phyloP scores from a whole-genome alignment of 92 coral and sea anemone genomes.

The Virgularia gustaviana region DNA sequence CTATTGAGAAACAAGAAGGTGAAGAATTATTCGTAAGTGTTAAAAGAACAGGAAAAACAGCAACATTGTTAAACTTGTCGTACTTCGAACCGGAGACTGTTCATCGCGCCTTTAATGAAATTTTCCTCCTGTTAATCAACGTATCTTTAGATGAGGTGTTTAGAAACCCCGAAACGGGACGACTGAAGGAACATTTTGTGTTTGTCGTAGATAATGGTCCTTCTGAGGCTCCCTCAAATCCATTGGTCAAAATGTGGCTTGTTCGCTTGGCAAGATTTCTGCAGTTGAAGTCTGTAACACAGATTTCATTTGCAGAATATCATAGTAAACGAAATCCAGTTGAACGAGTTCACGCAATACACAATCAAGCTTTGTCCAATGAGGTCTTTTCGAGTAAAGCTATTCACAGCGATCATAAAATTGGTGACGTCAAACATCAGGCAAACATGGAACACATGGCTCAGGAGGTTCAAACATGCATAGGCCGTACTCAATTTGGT shows the following conservation, averaged over 20 bases:
- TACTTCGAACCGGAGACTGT: slow-evolving; percentile 56
- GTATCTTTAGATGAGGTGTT: slow-evolving; percentile 53
- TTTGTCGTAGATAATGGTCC: slow-evolving; percentile 72
- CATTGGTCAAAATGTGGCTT: slow-evolving; percentile 45
- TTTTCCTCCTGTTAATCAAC: slow-evolving; percentile 42
- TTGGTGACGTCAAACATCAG: slow-evolving; percentile 41
- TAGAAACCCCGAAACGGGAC: slow-evolving; percentile 60
- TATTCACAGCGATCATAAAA: slow-evolving; percentile 23
- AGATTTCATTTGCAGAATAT: slow-evolving; percentile 49
- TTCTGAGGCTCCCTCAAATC: slow-evolving; percentile 51
- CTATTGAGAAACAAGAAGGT: slow-evolving; percentile 10
- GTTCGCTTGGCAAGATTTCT: slow-evolving; percentile 36
- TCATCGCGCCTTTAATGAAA: slow-evolving; percentile 49
- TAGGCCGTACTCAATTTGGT: slow-evolving; percentile 36
- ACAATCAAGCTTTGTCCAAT: slow-evolving; percentile 19
- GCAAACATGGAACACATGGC: slow-evolving; percentile 56
- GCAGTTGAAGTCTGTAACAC: slow-evolving; percentile 4
- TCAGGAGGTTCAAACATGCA: slow-evolving; percentile 23
- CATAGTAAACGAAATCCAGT: slow-evolving; percentile 56
- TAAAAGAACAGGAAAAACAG: slow-evolving; percentile 57
- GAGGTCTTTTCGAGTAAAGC: slow-evolving; percentile 44
- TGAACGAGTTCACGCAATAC: slow-evolving; percentile 51
- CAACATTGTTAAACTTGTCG: slow-evolving; percentile 46
- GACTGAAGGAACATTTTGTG: slow-evolving; percentile 49
- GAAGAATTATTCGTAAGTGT: slow-evolving; percentile 17